These are phyloP conservation scores for Chrysotoxum bicinctum DNA, from an alignment of 2,888 invertebrate genomes.

Conservation along the genomic window DNA sequence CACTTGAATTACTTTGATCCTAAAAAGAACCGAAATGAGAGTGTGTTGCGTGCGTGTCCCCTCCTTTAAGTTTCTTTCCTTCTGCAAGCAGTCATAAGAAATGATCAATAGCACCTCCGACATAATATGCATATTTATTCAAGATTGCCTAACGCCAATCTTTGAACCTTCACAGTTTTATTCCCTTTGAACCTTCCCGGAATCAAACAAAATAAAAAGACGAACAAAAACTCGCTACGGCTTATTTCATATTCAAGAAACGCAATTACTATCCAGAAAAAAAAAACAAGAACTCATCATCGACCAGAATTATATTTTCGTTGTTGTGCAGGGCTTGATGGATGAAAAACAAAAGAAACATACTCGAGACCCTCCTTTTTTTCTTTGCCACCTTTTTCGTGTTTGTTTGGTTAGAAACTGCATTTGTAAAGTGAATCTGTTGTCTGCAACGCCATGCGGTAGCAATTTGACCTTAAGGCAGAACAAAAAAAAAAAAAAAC, in stretches of 20 bases:
- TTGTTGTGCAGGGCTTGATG: not conserved
- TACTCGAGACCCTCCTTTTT: not conserved
- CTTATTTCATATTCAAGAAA: conserved; percentile 61
- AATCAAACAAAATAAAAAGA: conserved; percentile 4
- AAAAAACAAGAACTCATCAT: conserved; percentile 34
- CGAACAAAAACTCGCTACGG: not conserved
- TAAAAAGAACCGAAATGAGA: not conserved
- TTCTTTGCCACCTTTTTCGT: conserved; percentile 25
- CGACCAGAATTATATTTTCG: conserved; percentile 23
- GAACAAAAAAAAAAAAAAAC: too few species aligned
- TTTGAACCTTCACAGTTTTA: conserved; percentile 42
- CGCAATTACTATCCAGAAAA: conserved; percentile 58
- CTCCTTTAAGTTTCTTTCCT: too few species aligned
- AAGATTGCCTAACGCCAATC: conserved; percentile 47
- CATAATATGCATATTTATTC: conserved; percentile 5
- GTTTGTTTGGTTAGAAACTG: conserved; percentile 59
- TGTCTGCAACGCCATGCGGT: conserved; percentile 23
- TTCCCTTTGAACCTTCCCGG: conserved; percentile 47
- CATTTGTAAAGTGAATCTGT: conserved; percentile 39
- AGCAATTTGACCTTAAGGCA: conserved; percentile 60
- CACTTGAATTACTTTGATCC: not conserved
- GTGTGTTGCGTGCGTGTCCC: not conserved
- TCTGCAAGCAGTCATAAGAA: not conserved
- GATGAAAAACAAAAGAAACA: not conserved
- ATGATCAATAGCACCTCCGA: conserved; percentile 13